Conservation (phyloP, 2,888 invertebrate species). For the Balanococcus diminutus region DNA sequence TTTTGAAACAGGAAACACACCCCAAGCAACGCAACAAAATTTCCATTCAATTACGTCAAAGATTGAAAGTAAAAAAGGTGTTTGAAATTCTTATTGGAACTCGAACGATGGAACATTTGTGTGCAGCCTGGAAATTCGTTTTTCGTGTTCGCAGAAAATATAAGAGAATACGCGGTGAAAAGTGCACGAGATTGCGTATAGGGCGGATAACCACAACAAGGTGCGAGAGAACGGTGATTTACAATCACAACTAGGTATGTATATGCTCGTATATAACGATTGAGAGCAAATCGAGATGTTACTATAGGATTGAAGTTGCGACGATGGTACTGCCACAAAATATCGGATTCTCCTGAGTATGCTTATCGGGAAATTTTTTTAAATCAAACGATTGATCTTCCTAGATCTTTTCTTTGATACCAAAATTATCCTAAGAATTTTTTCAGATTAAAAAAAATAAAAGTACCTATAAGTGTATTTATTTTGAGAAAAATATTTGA, state of each 20-base stretch:
- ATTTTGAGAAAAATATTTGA: no score
- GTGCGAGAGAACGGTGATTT: background rate
- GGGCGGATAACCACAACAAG: background rate
- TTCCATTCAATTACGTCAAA: conserved; percentile 34
- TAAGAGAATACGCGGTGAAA: no score
- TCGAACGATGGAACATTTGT: background rate
- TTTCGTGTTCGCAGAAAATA: background rate
- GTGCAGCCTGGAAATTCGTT: background rate
- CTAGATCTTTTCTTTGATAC: no score
- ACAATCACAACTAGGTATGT: no score
- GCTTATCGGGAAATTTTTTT: no score
- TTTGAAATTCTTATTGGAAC: conserved; percentile 35
- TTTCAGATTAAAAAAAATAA: no score
- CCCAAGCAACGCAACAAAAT: conserved; percentile 11
- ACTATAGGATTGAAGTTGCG: background rate
- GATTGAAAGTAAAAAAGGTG: conserved; percentile 25
- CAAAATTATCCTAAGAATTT: no score
- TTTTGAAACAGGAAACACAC: conserved; percentile 4
- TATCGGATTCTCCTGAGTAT: no score
- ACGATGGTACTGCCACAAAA: background rate
- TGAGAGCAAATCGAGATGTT: background rate
- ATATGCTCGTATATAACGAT: no score
- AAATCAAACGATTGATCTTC: no score
- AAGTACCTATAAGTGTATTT: no score
- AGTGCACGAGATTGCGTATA: background rate